These are phyloP conservation scores for Battus philenor DNA, from an alignment of 1,140 invertebrate species.

Conservation along the genomic window DNA sequence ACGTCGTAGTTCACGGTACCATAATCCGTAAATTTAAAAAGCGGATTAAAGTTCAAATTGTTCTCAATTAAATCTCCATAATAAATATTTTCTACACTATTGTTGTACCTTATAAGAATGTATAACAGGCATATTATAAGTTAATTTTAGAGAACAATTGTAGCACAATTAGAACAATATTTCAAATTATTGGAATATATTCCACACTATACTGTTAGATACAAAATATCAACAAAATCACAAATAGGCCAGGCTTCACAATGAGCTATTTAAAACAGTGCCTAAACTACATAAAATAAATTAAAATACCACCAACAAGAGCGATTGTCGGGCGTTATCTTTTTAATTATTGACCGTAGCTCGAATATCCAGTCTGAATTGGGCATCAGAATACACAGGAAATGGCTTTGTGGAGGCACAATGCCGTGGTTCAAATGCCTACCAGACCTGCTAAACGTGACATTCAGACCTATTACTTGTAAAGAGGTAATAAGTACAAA, in stretches of 20 bases:
- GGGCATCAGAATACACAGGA: conserved; percentile 19
- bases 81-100: too few relatives aligned
- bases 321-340: conserved; percentile 6
- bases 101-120: too few relatives aligned
- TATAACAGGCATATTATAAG: too few relatives aligned
- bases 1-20: too few relatives aligned
- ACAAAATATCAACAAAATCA: not conserved
- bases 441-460: conserved; percentile 3
- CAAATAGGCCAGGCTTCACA: not conserved
- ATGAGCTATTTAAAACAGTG: conserved; percentile 5
- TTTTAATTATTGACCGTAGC: conserved; percentile 11
- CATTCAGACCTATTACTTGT: not conserved
- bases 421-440: conserved; percentile 8
- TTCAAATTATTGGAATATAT: too few relatives aligned
- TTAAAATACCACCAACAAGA: not conserved
- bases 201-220: too few relatives aligned
- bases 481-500: not conserved
- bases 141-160: too few relatives aligned
- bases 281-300: conserved; percentile 2
- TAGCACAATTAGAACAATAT: too few relatives aligned
- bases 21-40: too few relatives aligned
- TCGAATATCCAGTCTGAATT: not conserved
- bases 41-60: too few relatives aligned
- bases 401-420: conserved; percentile 20
- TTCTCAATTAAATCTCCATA: too few relatives aligned